These are phyloP conservation scores for Orthonychiurus folsomi DNA, from an alignment of 2,888 invertebrate genomes.

Conservation along the genomic window DNA sequence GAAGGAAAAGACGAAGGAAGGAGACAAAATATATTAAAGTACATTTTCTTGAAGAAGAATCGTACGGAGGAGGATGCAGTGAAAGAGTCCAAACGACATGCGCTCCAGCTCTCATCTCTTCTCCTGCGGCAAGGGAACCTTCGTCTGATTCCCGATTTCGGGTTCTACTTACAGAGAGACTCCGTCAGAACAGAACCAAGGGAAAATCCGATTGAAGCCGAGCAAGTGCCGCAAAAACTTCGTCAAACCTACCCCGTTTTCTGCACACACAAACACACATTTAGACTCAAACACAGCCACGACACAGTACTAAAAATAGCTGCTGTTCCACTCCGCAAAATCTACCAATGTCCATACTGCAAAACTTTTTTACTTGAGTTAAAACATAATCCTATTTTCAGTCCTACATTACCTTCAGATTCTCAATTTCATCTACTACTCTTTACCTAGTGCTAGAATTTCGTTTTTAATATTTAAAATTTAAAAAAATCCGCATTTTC, in stretches of 20 bases:
- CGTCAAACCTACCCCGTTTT: conserved; percentile 34
- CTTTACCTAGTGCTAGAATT: no score
- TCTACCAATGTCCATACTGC: conserved; percentile 9
- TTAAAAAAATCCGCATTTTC: no score
- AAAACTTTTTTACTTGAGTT: neutral
- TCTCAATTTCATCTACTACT: neutral
- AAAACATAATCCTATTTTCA: neutral
- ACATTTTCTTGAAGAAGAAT: neutral
- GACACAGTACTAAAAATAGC: conserved; percentile 40
- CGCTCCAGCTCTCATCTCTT: neutral
- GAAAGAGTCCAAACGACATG: no score
- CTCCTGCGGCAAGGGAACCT: neutral
- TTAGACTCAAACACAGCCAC: conserved; percentile 36
- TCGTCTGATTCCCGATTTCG: neutral
- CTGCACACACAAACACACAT: conserved; percentile 27
- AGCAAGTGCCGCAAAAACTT: conserved; percentile 35
- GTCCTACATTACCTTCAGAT: neutral
- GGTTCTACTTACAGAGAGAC: neutral
- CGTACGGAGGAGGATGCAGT: neutral
- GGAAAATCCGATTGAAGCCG: conserved; percentile 4
- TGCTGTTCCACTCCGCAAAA: conserved; percentile 33
- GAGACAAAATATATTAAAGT: neutral
- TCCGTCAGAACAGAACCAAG: neutral
- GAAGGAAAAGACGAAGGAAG: neutral
- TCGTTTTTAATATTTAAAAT: no score